phyloP scores from a whole-genome alignment of 2,797 vertebrate genomes.

The Forpus xanthops region DNA sequence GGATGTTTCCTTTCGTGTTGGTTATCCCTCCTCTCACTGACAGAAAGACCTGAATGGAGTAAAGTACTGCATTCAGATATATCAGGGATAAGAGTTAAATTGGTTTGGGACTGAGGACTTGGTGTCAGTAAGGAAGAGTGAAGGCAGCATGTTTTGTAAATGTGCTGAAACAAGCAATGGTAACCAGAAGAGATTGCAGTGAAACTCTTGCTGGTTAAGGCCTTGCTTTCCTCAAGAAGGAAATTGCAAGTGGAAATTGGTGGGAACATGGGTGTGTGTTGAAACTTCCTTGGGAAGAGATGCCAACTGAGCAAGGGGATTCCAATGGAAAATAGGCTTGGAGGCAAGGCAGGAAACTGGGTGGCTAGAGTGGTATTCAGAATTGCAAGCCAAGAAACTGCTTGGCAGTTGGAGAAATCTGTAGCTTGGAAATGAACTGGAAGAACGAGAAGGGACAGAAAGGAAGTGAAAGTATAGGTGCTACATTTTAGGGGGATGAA shows the following conservation, averaged over 20 bases:
- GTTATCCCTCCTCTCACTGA: not conserved
- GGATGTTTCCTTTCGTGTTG: not conserved
- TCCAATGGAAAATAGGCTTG: not conserved
- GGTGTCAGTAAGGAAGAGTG: not conserved
- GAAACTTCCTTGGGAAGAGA: not conserved
- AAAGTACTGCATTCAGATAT: not conserved
- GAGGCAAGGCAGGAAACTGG: not conserved
- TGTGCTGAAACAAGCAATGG: fast-evolving
- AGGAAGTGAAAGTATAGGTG: not conserved
- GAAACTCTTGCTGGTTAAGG: not conserved
- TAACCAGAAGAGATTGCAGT: not conserved
- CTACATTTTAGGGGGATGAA: not conserved
- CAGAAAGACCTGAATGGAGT: not conserved
- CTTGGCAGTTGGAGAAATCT: not conserved
- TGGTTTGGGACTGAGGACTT: not conserved
- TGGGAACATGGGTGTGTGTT: not conserved
- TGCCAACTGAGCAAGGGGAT: not conserved
- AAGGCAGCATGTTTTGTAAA: not conserved
- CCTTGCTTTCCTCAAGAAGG: not conserved
- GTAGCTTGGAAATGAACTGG: not conserved
- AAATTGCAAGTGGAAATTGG: not conserved
- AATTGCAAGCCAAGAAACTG: not conserved
- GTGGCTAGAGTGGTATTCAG: not conserved
- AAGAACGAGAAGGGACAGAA: not conserved
- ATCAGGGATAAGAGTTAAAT: not conserved